Conservation (phyloP, 2,113 vertebrate species). For the Melanerpes formicivorus region DNA sequence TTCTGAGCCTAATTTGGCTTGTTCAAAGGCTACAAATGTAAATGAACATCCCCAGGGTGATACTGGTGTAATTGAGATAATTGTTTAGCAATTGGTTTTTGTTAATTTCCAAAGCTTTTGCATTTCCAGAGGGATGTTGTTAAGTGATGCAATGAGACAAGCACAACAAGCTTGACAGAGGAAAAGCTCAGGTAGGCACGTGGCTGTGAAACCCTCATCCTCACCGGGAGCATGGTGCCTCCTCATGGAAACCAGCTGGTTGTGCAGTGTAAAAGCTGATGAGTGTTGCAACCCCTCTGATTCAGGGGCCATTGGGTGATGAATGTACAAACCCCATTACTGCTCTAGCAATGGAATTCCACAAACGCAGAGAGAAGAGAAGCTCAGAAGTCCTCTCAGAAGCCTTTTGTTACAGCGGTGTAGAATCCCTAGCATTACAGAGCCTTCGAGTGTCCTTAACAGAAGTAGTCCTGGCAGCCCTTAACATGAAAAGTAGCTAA, state of each 20-base stretch:
- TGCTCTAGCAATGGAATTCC: too few species aligned
- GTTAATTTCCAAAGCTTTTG: background rate
- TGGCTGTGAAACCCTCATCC: background rate
- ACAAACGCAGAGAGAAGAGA: too few species aligned
- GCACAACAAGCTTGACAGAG: background rate
- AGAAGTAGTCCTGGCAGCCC: too few species aligned
- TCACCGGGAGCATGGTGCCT: fast-evolving
- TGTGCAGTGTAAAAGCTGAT: fast-evolving
- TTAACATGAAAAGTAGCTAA: too few species aligned
- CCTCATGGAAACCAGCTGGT: fast-evolving
- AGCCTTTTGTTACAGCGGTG: too few species aligned
- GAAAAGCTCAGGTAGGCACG: background rate
- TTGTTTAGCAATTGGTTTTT: background rate
- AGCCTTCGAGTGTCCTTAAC: too few species aligned
- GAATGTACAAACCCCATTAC: too few species aligned
- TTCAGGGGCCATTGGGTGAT: too few species aligned
- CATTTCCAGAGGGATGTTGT: background rate
- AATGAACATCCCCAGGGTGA: background rate
- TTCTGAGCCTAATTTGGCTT: background rate
- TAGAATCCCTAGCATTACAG: too few species aligned
- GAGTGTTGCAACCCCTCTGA: too few species aligned
- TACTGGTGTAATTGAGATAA: background rate
- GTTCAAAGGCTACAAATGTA: background rate
- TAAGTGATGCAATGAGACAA: background rate
- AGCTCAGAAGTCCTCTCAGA: too few species aligned